Conservation (phyloP, 2,113 vertebrate genomes). For the Pangasianodon gigas region DNA sequence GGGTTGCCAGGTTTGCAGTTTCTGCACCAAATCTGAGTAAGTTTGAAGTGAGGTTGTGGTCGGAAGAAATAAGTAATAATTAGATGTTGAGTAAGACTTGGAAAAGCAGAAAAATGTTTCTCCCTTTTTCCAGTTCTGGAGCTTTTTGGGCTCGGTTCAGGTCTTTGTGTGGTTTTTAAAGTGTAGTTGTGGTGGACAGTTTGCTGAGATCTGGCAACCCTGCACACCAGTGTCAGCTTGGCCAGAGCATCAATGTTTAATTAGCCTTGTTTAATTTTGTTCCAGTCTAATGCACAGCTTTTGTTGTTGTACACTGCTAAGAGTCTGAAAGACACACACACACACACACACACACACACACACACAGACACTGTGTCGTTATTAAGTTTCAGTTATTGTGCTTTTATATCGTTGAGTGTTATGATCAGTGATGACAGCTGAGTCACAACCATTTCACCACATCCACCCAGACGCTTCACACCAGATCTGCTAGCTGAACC, state of each 20-base stretch:
- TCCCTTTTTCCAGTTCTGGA: no score
- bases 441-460: no score
- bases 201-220: neutral
- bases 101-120: no score
- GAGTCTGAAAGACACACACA: neutral
- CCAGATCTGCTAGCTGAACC: no score
- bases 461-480: no score
- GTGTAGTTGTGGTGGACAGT: neutral
- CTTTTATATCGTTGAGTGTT: no score
- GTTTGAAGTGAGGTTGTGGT: neutral
- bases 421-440: no score
- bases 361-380: neutral
- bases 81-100: no score
- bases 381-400: neutral
- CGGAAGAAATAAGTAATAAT: neutral
- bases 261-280: neutral
- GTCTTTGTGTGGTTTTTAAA: neutral
- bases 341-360: neutral
- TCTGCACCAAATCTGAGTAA: neutral
- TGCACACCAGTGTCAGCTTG: neutral
- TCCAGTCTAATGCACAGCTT: neutral
- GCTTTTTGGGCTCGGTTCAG: neutral
- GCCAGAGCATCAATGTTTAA: neutral
- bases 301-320: neutral
- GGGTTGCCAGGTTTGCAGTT: neutral